These are phyloP conservation scores for Diarsia mendica DNA, from an alignment of 2,888 invertebrate genomes.

Conservation along the genomic window DNA sequence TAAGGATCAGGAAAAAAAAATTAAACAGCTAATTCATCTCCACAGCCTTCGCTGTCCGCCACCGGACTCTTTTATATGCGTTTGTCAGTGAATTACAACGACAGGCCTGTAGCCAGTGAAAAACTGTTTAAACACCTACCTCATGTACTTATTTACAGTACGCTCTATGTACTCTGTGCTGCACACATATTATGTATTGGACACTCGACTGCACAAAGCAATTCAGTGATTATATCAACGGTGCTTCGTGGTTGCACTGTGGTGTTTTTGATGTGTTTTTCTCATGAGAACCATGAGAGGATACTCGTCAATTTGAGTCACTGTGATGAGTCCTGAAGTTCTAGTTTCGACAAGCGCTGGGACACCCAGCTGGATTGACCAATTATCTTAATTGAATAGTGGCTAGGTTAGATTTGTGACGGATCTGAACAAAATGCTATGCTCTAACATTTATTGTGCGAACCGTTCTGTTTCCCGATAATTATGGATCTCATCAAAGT, in stretches of 20 bases:
- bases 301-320: not conserved
- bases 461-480: not conserved
- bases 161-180: constrained; percentile 45
- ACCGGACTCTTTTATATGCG: constrained; percentile 88
- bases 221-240: constrained; percentile 25
- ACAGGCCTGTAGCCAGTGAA: constrained; percentile 83
- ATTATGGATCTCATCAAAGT: not conserved
- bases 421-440: too few species aligned
- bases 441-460: too few species aligned
- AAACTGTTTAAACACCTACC: constrained; percentile 79
- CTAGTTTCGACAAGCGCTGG: not conserved
- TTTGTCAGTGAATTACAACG: constrained; percentile 90
- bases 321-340: not conserved
- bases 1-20: too few species aligned
- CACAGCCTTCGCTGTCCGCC: constrained; percentile 70
- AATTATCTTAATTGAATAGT: not conserved
- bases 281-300: not conserved
- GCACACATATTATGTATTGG: constrained; percentile 44
- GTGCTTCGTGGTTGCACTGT: constrained; percentile 17
- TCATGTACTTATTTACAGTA: constrained; percentile 69
- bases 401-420: not conserved
- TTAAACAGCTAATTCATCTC: constrained; percentile 64
- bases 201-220: constrained; percentile 37
- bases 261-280: constrained; percentile 6
- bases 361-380: not conserved